Base-by-base conservation (phyloP, 2,113 vertebrate species). In the Myocastor coypus region DNA sequence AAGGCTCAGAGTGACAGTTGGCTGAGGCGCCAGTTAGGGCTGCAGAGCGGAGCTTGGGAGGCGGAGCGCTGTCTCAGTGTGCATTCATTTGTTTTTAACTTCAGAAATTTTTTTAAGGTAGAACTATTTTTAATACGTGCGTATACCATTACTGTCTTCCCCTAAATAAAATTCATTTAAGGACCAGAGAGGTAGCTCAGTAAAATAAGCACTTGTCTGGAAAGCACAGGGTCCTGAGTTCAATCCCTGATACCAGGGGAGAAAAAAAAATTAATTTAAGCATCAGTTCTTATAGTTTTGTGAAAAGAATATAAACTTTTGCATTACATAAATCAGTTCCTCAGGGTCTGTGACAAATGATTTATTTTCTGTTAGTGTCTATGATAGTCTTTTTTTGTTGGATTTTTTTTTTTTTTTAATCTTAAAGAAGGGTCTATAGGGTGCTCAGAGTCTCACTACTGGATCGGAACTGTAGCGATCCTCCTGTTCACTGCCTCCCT, bases 41-140 rank as follows among this genome's bases (percentile, higher is more conserved):
- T n/a, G 55, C 11, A 11, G 32, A 28, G 77, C 88, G 82, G 63
- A 84, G 22, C 77, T 71, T 24, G 10, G 26, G 73, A 16, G 26
- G 34, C 5, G 63, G n/a, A 52, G 13, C 34, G 30, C 57, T 42
- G 57, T 75, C 81, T 71, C 61, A 75, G 20, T 89, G 12, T 89
- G 91, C 28, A 46, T 66, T 13, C 32, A 2, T 12, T 71, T 87
- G 7, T 71, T 87, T 68, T 30, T 68, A 63, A 90, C 30, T 90
- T 94, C 20, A 91, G 78, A 84, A 87, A 77, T 57, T 57, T 66
- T n/a, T 86, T 93, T 86, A 68, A 61, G 55, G 12, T 55, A 80
- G 78, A 85, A 78, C 66, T 92, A 85, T 61, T 95, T 92, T 63
- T 80, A 40, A 19, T 82, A n/a, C 16, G 10, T 52, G 59, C 16